Conservation (phyloP, 1,140 invertebrate genomes). For the Eupristina koningsbergeri region DNA sequence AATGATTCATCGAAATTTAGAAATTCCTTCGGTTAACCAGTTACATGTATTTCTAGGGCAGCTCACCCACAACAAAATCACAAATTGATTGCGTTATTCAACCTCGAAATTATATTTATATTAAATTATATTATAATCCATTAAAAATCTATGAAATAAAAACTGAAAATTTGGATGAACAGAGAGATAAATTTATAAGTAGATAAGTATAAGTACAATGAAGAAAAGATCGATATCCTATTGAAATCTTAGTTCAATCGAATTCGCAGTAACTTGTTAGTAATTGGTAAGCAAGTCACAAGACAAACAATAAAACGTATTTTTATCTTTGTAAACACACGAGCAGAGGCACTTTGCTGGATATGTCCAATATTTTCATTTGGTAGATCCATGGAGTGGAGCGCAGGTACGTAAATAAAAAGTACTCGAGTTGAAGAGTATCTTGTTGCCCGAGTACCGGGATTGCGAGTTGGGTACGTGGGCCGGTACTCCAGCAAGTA, state of each 20-base stretch:
- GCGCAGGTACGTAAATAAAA: neutral
- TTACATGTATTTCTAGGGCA: no score
- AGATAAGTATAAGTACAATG: no score
- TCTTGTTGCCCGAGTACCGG: neutral
- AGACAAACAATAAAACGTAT: neutral
- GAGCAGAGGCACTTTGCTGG: neutral
- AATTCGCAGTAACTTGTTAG: neutral
- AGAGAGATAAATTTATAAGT: no score
- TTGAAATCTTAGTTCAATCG: neutral
- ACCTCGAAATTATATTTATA: no score
- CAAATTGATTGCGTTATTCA: no score
- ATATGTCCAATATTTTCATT: neutral
- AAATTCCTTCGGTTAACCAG: no score
- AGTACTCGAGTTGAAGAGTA: constrained; percentile 35
- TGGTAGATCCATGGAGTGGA: neutral
- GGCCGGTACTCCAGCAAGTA: neutral
- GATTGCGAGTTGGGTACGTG: neutral
- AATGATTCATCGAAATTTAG: no score
- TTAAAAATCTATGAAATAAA: no score
- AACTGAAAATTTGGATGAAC: no score
- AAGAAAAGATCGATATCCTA: no score
- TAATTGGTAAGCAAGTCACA: neutral
- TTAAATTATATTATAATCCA: no score
- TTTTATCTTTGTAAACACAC: neutral
- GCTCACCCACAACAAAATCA: no score